A percentile compares a stretch with the other conserved stretches of the same genome.
phyloP scores from a whole-genome alignment of 2,888 invertebrate genomes.

The Actias luna region DNA sequence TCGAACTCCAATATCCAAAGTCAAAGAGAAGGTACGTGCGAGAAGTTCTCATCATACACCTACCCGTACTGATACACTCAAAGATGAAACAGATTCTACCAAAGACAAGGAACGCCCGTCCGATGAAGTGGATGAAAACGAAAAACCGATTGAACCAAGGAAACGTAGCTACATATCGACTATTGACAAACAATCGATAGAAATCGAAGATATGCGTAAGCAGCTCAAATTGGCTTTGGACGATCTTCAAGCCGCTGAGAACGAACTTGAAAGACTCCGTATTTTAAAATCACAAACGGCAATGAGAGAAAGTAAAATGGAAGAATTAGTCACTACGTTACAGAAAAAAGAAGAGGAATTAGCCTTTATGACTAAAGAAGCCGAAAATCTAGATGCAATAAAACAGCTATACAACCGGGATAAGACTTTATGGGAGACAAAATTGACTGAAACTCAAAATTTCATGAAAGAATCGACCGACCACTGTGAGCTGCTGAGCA shows the following conservation, averaged over 20 bases:
- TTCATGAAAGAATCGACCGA: conserved; percentile 85
- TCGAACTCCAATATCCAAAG: conserved; percentile 79
- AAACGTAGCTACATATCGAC: conserved; percentile 79
- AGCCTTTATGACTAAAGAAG: conserved; percentile 85
- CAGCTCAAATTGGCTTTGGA: conserved; percentile 84
- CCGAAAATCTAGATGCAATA: conserved; percentile 84
- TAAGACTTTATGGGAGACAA: conserved; percentile 85
- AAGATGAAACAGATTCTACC: conserved; percentile 78
- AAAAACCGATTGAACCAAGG: conserved; percentile 71
- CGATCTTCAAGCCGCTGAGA: conserved; percentile 85
- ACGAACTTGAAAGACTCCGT: conserved; percentile 87
- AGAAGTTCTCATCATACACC: conserved; percentile 82
- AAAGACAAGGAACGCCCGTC: conserved; percentile 68
- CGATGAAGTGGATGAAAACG: conserved; percentile 69
- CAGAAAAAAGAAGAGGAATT: conserved; percentile 90
- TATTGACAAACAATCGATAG: conserved; percentile 84
- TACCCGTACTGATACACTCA: conserved; percentile 79
- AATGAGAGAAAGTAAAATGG: conserved; percentile 87
- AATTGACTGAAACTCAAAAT: conserved; percentile 85
- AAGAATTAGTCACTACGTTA: conserved; percentile 88
- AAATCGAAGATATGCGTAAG: conserved; percentile 86
- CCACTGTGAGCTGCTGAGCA: conserved; percentile 83
- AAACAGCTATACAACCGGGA: conserved; percentile 83
- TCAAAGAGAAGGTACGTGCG: conserved; percentile 78
- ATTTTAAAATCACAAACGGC: conserved; percentile 87